Conservation (phyloP, 2,888 invertebrate species). For the Trissolcus brochymenae region DNA sequence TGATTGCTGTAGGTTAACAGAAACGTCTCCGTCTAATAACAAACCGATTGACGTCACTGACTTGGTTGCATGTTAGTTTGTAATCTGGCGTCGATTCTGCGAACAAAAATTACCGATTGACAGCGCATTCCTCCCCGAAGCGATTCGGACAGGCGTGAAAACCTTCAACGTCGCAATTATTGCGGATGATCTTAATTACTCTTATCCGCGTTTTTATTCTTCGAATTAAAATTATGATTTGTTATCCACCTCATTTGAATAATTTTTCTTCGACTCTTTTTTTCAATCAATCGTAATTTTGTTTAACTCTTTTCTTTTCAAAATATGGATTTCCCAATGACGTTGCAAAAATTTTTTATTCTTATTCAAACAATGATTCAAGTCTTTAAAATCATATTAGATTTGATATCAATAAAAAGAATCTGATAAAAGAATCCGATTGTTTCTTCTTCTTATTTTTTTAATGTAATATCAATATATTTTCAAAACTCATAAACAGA, state of each 20-base stretch:
- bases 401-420: no score
- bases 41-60: conserved; percentile 69
- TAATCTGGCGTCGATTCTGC: conserved; percentile 16
- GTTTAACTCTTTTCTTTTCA: no score
- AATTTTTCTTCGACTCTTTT: not conserved
- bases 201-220: conserved; percentile 16
- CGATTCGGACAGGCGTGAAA: conserved; percentile 11
- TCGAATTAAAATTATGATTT: not conserved
- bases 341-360: no score
- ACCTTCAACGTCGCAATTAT: conserved; percentile 8
- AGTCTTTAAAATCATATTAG: no score
- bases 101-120: conserved; percentile 22
- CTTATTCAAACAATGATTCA: no score
- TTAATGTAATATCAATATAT: no score
- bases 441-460: no score
- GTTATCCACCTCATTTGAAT: not conserved
- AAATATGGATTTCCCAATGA: no score
- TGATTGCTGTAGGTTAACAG: conserved; percentile 61
- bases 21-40: conserved; percentile 68
- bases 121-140: conserved; percentile 18
- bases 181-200: conserved; percentile 11
- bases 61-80: conserved; percentile 57
- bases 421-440: no score
- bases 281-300: no score
- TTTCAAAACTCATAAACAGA: no score